Conservation (phyloP, 2,888 invertebrate genomes). For the Drosophila seclusa region DNA sequence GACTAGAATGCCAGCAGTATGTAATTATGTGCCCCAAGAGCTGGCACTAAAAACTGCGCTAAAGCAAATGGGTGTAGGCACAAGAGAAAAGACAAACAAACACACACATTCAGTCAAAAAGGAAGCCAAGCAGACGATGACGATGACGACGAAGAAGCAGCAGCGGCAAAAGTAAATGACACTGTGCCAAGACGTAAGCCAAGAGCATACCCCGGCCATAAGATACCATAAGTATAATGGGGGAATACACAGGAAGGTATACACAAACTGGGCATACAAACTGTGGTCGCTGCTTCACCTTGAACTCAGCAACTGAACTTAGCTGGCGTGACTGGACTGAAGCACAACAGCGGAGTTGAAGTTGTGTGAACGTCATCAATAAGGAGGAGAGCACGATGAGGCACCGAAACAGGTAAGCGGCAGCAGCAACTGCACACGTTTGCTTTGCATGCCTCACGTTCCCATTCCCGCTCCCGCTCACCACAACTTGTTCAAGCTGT, state of each 20-base stretch:
- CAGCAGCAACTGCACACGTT: constrained; percentile 32
- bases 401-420: constrained; percentile 39
- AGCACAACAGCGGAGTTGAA: constrained; percentile 18
- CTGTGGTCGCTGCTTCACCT: constrained; percentile 71
- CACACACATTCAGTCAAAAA: constrained; percentile 22
- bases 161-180: constrained; percentile 48
- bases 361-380: constrained; percentile 22
- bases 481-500: constrained; percentile 33
- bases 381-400: constrained; percentile 5
- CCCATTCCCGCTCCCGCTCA: neutral
- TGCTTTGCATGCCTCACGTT: constrained; percentile 16
- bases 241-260: constrained; percentile 20
- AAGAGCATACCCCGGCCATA: constrained; percentile 9
- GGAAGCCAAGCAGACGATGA: constrained; percentile 54
- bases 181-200: constrained; percentile 45
- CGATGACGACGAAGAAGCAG: constrained; percentile 22
- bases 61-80: constrained; percentile 70
- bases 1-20: constrained; percentile 32
- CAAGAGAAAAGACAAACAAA: constrained; percentile 5
- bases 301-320: constrained; percentile 79
- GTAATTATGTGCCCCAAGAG: constrained; percentile 65
- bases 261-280: constrained; percentile 22
- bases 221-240: constrained; percentile 7
- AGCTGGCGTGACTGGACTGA: constrained; percentile 52
- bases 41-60: constrained; percentile 59